Evolutionary conservation across 2,113 vertebrate genomes (phyloP), one percentile per base, ranked within the genome.

Genomic region (Dipodomys spectabilis): DNA sequence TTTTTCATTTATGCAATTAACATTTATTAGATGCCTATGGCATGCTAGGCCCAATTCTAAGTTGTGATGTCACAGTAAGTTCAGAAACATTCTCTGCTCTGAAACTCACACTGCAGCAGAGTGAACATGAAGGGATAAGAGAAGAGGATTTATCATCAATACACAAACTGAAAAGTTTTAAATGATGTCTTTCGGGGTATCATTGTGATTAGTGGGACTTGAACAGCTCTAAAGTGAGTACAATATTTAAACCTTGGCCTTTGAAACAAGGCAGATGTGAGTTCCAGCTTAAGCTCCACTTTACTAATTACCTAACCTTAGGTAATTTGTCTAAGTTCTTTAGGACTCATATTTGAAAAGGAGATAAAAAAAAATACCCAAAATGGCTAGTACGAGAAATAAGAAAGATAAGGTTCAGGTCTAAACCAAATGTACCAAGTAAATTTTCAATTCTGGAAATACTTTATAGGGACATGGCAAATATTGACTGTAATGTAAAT

Each of bases 401-500:
- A 64, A 91, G 69, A 4, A 65, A 68, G 78, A 80, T 16, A 32
- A 8, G 20, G 67, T 75, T 65, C 30, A 23, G 8, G 57, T n/a
- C 28, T 67, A 69, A 18, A 87, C 60, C 19, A 82, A 8, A 22
- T 10, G 11, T 7, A 77, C 18, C 62, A 22, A 75, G 44, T 71
- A 28, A 57, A 68, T 28, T 11, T 94, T n/a, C 8, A 72, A 22
- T 39, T 7, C 28, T 45, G 10, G 44, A 83, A 74, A 71, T 88
- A 39, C 30, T 53, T 73, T 81, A 35, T 18, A 81, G 32, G 2
- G 13, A n/a, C 79, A 20, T 35, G 69, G 73, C 32, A 92, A 67
- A 94, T 89, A 83, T 65, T 68, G 81, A 22, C 53, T 23, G 3
- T 45, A 88, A 68, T 92, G 9, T 73, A 86, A 80, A 74, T 32